Conservation (phyloP, 2,113 vertebrate species). For the Buteo buteo region DNA sequence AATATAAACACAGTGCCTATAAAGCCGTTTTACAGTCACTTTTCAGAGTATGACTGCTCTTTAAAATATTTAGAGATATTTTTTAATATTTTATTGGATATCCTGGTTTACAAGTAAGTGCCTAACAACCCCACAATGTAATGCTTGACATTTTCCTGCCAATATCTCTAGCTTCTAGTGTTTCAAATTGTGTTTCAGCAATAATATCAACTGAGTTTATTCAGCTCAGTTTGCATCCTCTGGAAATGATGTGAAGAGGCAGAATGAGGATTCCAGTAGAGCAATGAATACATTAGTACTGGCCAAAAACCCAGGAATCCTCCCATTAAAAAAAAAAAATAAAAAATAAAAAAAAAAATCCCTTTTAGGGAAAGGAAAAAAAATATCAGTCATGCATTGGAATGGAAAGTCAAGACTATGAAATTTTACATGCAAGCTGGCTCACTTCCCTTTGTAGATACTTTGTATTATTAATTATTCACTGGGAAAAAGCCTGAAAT, state of each 20-base stretch:
- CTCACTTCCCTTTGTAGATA: not conserved
- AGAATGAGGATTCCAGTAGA: not conserved
- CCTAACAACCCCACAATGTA: not conserved
- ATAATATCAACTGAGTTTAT: not conserved
- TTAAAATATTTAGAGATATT: constrained; percentile 26
- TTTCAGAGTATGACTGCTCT: not conserved
- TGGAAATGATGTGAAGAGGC: not conserved
- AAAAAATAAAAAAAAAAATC: not conserved
- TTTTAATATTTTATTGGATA: constrained; percentile 24
- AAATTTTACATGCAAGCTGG: not conserved
- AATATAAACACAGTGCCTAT: not conserved
- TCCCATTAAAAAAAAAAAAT: not conserved
- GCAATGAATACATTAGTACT: not conserved
- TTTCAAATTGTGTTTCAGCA: not conserved
- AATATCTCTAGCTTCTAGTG: not conserved
- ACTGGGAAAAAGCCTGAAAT: not conserved
- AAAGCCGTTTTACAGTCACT: not conserved
- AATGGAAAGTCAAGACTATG: not conserved
- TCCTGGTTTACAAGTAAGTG: not conserved
- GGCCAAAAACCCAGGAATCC: not conserved
- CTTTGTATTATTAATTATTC: not conserved
- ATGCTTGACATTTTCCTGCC: not conserved
- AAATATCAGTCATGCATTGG: not conserved
- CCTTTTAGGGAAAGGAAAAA: not conserved
- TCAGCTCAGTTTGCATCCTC: not conserved